These are phyloP conservation scores for Sericinus montela DNA, from an alignment of 2,888 invertebrate species.

Conservation along the genomic window DNA sequence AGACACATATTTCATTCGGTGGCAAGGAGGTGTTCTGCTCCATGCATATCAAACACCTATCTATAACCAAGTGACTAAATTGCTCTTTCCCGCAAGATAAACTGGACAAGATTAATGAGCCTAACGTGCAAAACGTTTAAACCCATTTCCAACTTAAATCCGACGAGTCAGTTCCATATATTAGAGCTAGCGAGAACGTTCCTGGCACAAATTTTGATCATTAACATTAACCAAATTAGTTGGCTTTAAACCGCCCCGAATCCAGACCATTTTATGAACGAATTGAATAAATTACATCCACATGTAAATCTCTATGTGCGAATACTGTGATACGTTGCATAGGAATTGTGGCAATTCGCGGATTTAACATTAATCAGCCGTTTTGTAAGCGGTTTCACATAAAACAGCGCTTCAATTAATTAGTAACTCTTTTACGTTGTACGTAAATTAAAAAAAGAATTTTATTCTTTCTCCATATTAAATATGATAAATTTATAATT, in stretches of 20 bases:
- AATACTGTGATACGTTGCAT: slow-evolving; percentile 22
- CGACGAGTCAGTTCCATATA: slow-evolving; percentile 78
- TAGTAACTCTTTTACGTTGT: no score
- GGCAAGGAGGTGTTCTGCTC: slow-evolving; percentile 15
- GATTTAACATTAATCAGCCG: slow-evolving; percentile 20
- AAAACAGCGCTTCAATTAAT: neutral
- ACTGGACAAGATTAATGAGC: slow-evolving; percentile 75
- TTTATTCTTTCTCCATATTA: no score
- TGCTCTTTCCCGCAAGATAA: slow-evolving; percentile 64
- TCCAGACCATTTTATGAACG: slow-evolving; percentile 51
- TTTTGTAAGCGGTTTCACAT: slow-evolving; percentile 8
- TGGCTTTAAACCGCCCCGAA: slow-evolving; percentile 60
- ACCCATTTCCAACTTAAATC: slow-evolving; percentile 76
- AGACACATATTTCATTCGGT: slow-evolving; percentile 16
- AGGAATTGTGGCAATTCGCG: slow-evolving; percentile 25
- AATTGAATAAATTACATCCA: slow-evolving; percentile 56
- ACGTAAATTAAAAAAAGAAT: no score
- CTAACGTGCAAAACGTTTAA: slow-evolving; percentile 78
- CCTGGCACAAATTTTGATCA: slow-evolving; percentile 74
- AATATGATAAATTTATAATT: no score
- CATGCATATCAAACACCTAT: slow-evolving; percentile 27
- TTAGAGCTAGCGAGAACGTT: slow-evolving; percentile 69
- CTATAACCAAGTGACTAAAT: slow-evolving; percentile 31
- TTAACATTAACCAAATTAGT: slow-evolving; percentile 77
- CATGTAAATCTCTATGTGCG: slow-evolving; percentile 32